Conservation (phyloP, 2,113 vertebrate genomes). For the Oncorhynchus keta region DNA sequence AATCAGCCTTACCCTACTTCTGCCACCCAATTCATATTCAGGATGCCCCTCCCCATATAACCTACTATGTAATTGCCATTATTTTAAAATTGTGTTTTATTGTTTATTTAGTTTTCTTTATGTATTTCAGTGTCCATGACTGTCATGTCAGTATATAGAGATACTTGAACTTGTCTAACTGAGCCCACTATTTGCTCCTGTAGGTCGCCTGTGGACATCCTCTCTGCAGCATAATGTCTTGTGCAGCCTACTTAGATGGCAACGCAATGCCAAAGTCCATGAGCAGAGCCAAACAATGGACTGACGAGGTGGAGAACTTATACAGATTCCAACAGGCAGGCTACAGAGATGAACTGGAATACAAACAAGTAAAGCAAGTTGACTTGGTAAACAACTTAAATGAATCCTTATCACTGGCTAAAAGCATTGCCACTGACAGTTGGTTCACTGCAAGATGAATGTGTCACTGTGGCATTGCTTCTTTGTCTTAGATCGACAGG, state of each 20-base stretch:
- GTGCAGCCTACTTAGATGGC: constrained; percentile 52
- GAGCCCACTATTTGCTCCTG: background rate
- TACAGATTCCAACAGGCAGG: constrained; percentile 92
- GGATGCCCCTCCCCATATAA: too few relatives aligned
- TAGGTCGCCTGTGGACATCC: background rate
- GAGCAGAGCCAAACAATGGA: constrained; percentile 81
- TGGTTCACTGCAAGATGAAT: background rate
- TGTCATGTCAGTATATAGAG: background rate
- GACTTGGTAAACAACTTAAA: constrained; percentile 73
- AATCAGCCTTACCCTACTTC: too few relatives aligned
- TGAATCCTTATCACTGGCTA: background rate
- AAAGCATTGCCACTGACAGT: background rate
- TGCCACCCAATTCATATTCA: too few relatives aligned
- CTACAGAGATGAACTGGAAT: constrained; percentile 89
- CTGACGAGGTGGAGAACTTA: constrained; percentile 85
- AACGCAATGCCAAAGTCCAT: constrained; percentile 79
- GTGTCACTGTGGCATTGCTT: background rate
- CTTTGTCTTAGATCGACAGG: constrained; percentile 78
- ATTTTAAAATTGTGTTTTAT: too few relatives aligned
- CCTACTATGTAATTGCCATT: too few relatives aligned
- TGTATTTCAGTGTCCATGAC: background rate
- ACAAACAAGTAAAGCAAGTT: constrained; percentile 85
- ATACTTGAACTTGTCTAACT: background rate
- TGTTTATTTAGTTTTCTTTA: too few relatives aligned
- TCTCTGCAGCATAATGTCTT: constrained; percentile 59